phyloP scores from a whole-genome alignment of 2,888 invertebrate genomes.

The Ametastegia equiseti region DNA sequence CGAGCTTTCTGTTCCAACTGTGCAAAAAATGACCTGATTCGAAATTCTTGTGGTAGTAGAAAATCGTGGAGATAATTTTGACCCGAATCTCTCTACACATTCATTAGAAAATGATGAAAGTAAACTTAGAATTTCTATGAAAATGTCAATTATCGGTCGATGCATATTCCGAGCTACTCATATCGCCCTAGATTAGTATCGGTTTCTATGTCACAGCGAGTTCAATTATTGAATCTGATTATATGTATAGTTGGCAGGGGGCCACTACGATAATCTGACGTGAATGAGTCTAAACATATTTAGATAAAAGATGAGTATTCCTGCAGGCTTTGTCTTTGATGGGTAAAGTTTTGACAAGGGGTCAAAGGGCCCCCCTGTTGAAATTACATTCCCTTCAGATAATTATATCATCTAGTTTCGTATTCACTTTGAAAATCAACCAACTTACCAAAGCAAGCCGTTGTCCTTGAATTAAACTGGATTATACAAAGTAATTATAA shows the following conservation, averaged over 20 bases:
- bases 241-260: conserved; percentile 50
- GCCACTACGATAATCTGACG: background rate
- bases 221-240: conserved; percentile 62
- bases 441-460: background rate
- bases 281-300: background rate
- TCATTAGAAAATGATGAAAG: too few species aligned
- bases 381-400: conserved; percentile 14
- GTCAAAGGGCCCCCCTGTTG: background rate
- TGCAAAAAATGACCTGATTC: too few species aligned
- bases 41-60: too few species aligned
- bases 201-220: conserved; percentile 64
- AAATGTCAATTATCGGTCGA: background rate
- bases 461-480: background rate
- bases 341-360: background rate
- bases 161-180: background rate
- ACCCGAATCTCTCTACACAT: too few species aligned
- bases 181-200: background rate
- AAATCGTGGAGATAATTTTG: too few species aligned
- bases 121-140: background rate
- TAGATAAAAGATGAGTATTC: background rate
- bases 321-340: conserved; percentile 14
- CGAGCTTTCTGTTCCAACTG: too few species aligned
- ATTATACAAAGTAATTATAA: conserved; percentile 23
- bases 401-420: conserved; percentile 20
- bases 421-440: conserved; percentile 11